Evolutionary conservation across 2,888 invertebrate genomes (phyloP).

Genomic region (Seladonia tumulorum): DNA sequence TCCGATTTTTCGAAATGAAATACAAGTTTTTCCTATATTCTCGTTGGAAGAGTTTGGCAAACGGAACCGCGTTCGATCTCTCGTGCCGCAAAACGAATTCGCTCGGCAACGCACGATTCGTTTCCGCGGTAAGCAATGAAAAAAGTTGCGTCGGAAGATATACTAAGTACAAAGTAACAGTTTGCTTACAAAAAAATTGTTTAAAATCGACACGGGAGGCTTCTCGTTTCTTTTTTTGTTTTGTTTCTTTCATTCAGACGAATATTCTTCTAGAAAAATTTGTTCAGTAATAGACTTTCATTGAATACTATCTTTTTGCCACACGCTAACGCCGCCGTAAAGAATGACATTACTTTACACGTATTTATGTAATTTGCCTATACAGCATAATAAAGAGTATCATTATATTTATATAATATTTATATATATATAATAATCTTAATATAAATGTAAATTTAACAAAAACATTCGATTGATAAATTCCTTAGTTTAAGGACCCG

Average conservation of each 20-base stretch:
- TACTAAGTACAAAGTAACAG: conserved; percentile 55
- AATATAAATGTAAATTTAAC: conserved; percentile 67
- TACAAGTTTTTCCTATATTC: neutral
- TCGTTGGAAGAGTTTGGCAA: conserved; percentile 12
- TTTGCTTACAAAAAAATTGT: conserved; percentile 34
- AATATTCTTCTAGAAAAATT: conserved; percentile 44
- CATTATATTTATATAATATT: conserved; percentile 36
- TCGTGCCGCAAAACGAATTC: conserved; percentile 1
- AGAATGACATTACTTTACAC: conserved; percentile 53
- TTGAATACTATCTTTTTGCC: conserved; percentile 61
- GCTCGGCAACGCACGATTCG: conserved; percentile 37
- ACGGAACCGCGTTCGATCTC: conserved; percentile 16
- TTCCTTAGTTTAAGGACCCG: conserved; percentile 68
- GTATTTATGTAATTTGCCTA: conserved; percentile 51
- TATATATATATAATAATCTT: conserved; percentile 46
- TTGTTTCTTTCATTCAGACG: neutral
- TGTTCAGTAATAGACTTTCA: conserved; percentile 60
- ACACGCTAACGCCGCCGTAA: conserved; percentile 52
- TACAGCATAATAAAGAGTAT: conserved; percentile 67
- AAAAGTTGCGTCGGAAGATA: conserved; percentile 44
- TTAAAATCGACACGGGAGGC: conserved; percentile 32
- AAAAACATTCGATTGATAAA: conserved; percentile 66
- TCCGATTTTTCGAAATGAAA: neutral
- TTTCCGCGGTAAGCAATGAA: conserved; percentile 34
- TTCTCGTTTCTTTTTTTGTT: neutral